phyloP scores from a whole-genome alignment of 2,797 vertebrate species.

The Notolepis coatsorum region DNA sequence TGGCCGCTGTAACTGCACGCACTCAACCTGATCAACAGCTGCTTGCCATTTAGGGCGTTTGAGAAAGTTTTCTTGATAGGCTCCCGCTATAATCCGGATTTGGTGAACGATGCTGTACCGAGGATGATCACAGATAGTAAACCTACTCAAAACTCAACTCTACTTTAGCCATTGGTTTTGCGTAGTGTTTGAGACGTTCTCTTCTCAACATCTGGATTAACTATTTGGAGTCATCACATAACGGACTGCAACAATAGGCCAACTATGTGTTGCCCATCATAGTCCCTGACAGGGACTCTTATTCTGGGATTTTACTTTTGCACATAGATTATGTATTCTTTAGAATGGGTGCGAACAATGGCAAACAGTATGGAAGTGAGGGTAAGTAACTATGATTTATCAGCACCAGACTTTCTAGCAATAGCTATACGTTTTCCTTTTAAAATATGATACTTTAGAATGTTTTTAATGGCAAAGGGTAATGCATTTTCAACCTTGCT shows the following conservation, averaged over 20 bases:
- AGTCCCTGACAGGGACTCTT: conserved; percentile 15
- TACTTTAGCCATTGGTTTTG: conserved; percentile 52
- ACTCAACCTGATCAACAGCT: conserved; percentile 74
- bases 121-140: conserved; percentile 45
- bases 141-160: conserved; percentile 26
- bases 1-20: conserved; percentile 57
- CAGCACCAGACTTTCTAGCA: neutral
- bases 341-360: conserved; percentile 98
- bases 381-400: conserved; percentile 83
- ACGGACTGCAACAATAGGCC: conserved; percentile 43
- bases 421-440: neutral
- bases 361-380: conserved; percentile 97
- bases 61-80: conserved; percentile 42
- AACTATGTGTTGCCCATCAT: conserved; percentile 24
- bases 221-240: conserved; percentile 75
- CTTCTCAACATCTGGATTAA: conserved; percentile 79
- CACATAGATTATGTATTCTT: conserved; percentile 89
- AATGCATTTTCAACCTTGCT: too few species aligned
- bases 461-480: too few species aligned
- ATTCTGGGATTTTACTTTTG: conserved; percentile 48
- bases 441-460: too few species aligned
- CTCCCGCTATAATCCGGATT: conserved; percentile 16
- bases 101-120: conserved; percentile 4
- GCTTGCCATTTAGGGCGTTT: conserved; percentile 62
- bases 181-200: conserved; percentile 63